phyloP scores from a whole-genome alignment of 2,113 vertebrate genomes.

The Cathartes aura region DNA sequence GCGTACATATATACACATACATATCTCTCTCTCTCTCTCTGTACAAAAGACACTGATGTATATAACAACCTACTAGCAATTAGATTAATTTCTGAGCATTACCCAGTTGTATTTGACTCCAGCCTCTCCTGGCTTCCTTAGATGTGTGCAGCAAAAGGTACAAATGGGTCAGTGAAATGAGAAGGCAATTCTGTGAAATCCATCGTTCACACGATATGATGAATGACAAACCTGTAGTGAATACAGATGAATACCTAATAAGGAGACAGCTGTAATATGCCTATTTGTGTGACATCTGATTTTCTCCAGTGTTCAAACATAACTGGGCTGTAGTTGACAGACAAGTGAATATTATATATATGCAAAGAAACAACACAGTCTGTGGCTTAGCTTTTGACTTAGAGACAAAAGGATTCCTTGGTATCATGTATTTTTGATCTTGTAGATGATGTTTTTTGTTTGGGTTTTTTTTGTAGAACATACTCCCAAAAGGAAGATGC shows the following conservation, averaged over 20 bases:
- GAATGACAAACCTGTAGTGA: not conserved
- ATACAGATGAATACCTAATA: not conserved
- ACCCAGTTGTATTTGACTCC: not conserved
- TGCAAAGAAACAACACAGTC: not conserved
- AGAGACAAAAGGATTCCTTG: not conserved
- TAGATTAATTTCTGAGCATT: not conserved
- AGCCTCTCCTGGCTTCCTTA: not conserved
- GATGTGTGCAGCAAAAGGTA: not conserved
- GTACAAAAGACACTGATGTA: not conserved
- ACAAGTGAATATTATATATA: not conserved
- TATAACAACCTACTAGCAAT: not conserved
- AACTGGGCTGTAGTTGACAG: not conserved
- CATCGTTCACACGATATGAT: rapidly evolving
- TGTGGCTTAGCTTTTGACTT: not conserved
- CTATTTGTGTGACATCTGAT: not conserved
- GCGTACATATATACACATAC: not conserved
- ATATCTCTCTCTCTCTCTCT: no score
- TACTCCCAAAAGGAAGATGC: not conserved
- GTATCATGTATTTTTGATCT: not conserved
- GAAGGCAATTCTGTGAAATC: not conserved
- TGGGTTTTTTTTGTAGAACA: not conserved
- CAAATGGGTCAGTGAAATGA: not conserved
- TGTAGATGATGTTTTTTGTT: not conserved
- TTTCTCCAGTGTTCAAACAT: not conserved
- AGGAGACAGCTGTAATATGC: not conserved